phyloP scores from a whole-genome alignment of 2,797 vertebrate species.

The Anguilla marmorata region DNA sequence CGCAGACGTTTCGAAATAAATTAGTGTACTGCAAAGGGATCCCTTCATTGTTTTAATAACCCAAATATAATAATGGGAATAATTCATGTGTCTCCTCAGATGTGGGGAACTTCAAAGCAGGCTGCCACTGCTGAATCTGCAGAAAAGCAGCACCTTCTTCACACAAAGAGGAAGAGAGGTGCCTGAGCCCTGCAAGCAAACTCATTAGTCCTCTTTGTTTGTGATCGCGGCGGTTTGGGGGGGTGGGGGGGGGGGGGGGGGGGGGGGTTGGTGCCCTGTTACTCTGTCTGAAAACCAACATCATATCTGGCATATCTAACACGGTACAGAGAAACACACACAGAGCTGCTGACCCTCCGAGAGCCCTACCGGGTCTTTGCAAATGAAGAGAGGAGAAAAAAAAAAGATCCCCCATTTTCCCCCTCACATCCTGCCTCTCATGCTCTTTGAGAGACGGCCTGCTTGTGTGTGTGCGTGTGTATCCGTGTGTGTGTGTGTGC shows the following conservation, averaged over 20 bases:
- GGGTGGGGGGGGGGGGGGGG: constrained; percentile 7
- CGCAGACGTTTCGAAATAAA: not conserved
- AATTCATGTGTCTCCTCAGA: constrained; percentile 49
- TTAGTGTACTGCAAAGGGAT: constrained; percentile 13
- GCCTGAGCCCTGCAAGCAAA: not conserved
- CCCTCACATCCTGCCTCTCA: not conserved
- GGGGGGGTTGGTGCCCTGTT: constrained; percentile 1
- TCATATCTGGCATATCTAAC: not conserved
- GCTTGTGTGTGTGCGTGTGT: not conserved
- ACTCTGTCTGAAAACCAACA: not conserved
- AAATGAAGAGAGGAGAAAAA: not conserved
- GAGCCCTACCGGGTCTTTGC: not conserved
- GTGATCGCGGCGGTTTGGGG: constrained; percentile 27
- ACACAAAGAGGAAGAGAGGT: constrained; percentile 34
- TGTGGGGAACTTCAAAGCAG: constrained; percentile 47
- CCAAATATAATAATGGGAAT: constrained; percentile 47
- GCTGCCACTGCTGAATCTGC: constrained; percentile 48
- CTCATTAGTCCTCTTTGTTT: constrained; percentile 15
- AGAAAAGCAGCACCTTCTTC: constrained; percentile 34
- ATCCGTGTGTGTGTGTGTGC: not conserved
- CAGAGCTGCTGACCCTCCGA: not conserved
- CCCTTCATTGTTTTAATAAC: constrained; percentile 45
- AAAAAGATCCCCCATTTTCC: not conserved
- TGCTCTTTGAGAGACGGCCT: not conserved
- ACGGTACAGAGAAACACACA: not conserved